These are phyloP conservation scores for Brachionus asplanchnoidis DNA, from an alignment of 1,140 invertebrate genomes.

Conservation along the genomic window DNA sequence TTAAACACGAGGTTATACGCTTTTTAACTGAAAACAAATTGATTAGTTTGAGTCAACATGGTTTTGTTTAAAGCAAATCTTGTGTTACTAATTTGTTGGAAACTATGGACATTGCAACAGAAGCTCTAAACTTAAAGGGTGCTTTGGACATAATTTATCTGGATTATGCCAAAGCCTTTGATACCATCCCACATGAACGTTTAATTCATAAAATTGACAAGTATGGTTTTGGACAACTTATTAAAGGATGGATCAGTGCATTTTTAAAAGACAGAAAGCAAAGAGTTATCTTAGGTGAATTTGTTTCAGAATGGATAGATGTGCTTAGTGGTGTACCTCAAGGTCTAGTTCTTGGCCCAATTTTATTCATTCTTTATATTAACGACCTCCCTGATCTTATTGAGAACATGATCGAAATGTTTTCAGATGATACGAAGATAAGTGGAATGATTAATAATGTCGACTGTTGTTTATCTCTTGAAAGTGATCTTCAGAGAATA, in stretches of 20 bases:
- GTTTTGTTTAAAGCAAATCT: not conserved
- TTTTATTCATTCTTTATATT: constrained; percentile 43
- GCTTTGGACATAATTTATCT: not conserved
- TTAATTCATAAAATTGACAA: not conserved
- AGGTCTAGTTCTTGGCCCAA: constrained; percentile 44
- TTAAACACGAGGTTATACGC: not conserved
- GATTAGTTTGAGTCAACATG: not conserved
- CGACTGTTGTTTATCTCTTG: no score
- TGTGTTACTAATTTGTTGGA: not conserved
- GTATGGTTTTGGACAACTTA: not conserved
- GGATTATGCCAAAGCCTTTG: not conserved
- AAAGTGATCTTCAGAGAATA: no score
- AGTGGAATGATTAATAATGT: no score
- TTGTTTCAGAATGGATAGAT: constrained; percentile 27
- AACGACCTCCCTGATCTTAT: no score
- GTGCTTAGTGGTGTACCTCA: constrained; percentile 44
- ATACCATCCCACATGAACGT: not conserved
- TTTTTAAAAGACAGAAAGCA: constrained; percentile 42
- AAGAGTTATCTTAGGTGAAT: constrained; percentile 40
- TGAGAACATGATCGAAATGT: no score
- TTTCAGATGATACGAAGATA: no score
- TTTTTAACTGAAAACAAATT: not conserved
- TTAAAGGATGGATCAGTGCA: not conserved
- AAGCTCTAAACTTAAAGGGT: not conserved
- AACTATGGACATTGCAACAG: not conserved